Evolutionary conservation across 2,113 vertebrate genomes (phyloP), one percentile per base, ranked within the genome.

Genomic region (Galbula dea): DNA sequence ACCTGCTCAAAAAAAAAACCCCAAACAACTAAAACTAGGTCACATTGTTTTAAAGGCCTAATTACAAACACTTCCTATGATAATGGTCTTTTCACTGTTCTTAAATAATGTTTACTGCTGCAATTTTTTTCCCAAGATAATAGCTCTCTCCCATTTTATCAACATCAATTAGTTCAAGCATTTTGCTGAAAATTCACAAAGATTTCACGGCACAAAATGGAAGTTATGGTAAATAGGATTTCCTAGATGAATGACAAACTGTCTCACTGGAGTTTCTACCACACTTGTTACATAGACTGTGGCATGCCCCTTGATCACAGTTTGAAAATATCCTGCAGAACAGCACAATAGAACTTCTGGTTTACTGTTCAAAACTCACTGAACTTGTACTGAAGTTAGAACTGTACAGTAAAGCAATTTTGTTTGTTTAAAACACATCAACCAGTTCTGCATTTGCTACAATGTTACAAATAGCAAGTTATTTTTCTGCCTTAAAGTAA

Each of bases 1-100:
- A 45, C 51, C 73, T 92, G 32, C 67, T 95, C 10, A n/a, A 88
- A 90, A 79, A 94, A 94, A 67, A 45, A 4, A 52, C n/a, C n/a
- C n/a, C n/a, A n/a, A 19, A 3, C 8, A 36, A 77, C 20, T 49
- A 10, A 21, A 30, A 15, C 20, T 4, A n/a, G 13, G 23, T 23
- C 30, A 73, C 2, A 2, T 10, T 7, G 6, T 37, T 89, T 83
- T 49, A 79, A 83, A 96, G 81, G n/a, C 12, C 29, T 41, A 48
- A 72, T 52, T 69, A 77, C 26, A 77, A 83, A 65, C 6, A 58
- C 7, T 73, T 86, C 15, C 10, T 49, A 54, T 7, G 21, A 29
- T 39, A 83, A 30, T 11, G 3, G 7, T 76, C 36, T 61, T 79
- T 65, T 75, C 10, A 24, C 15, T 34, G 7, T n/a, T 34, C 69